phyloP scores from a whole-genome alignment of 1,140 invertebrate genomes.

The Lysiphlebus fabarum region DNA sequence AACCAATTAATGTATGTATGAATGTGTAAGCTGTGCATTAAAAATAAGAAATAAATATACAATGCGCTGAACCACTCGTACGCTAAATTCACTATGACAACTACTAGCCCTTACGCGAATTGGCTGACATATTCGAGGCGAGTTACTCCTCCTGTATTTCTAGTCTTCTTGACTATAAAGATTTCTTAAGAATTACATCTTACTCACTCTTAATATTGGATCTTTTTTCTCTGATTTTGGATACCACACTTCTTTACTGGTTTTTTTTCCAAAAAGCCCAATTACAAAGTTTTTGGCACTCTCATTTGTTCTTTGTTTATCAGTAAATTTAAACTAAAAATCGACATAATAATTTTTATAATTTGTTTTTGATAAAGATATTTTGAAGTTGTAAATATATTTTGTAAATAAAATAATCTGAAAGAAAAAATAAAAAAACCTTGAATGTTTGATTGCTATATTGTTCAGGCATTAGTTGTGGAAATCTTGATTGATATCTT shows the following conservation, averaged over 20 bases:
- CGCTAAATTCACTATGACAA: no score
- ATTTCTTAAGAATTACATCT: no score
- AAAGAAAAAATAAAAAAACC: constrained; percentile 38
- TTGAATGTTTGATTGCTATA: constrained; percentile 60
- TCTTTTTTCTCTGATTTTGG: constrained; percentile 63
- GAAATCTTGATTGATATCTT: constrained; percentile 66
- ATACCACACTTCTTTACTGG: constrained; percentile 61
- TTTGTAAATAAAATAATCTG: neutral
- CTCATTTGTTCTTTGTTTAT: constrained; percentile 68
- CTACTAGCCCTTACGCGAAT: no score
- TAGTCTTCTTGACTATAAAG: no score
- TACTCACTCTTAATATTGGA: constrained; percentile 67
- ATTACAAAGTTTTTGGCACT: constrained; percentile 71
- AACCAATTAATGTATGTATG: no score
- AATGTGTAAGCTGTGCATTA: no score
- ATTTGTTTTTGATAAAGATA: constrained; percentile 9
- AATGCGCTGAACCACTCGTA: no score
- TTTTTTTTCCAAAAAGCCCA: constrained; percentile 68
- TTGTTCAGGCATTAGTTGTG: constrained; percentile 56
- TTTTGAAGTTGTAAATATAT: constrained; percentile 2
- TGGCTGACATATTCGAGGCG: no score
- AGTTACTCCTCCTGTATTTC: no score
- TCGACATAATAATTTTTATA: constrained; percentile 4
- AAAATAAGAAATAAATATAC: no score
- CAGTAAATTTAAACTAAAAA: constrained; percentile 71